Base-by-base conservation (phyloP, 2,797 vertebrate genomes). In the Pempheris klunzingeri region DNA sequence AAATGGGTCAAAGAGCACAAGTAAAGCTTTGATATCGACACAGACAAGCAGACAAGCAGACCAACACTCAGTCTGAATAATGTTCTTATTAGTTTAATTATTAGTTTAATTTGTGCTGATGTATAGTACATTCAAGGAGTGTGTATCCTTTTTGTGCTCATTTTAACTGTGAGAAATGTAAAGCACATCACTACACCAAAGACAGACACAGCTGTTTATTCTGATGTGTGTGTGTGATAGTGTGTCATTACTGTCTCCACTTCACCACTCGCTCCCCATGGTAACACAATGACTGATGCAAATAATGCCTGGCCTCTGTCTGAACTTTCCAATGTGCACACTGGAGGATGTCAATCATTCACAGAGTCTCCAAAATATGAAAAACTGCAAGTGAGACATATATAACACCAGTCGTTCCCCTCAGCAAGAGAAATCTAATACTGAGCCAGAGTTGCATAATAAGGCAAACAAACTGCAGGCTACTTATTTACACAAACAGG, bases 401-500 rank as follows among this genome's bases (percentile, higher is more conserved):
- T 82, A 74, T 80, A 81, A 90, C 84, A 74, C 84, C 82, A 71
- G 77, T 34, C 20, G 43, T 87, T 90, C 89, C 52, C 71, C 68
- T 80, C 53, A 55, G 63, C 70, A 77, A 76, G 82, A 82, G 78
- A 86, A 78, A 85, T 81, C 61, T 15, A 77, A 71, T 60, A 59
- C 77, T 32, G 38, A 84, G 71, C 73, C 75, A 46, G 68, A 80
- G 80, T 80, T 87, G 83, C 85, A 85, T 89, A 89, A 85, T 82
- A 86, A 86, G 78, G 63, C 83, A 89, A 89, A 86, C 78, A 88
- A 84, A 87, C 90, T 89, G 81, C 80, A 73, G 88, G 89, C 88
- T 83, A 87, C 87, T 87, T 93, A 88, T 94, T 92, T 92, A 92
- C 88, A 92, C 87, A 91, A 91, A 87, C 90, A 86, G 72, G 70